These are phyloP conservation scores for Cephalopachus bancanus DNA, from an alignment of 2,797 vertebrate genomes.

Conservation along the genomic window DNA sequence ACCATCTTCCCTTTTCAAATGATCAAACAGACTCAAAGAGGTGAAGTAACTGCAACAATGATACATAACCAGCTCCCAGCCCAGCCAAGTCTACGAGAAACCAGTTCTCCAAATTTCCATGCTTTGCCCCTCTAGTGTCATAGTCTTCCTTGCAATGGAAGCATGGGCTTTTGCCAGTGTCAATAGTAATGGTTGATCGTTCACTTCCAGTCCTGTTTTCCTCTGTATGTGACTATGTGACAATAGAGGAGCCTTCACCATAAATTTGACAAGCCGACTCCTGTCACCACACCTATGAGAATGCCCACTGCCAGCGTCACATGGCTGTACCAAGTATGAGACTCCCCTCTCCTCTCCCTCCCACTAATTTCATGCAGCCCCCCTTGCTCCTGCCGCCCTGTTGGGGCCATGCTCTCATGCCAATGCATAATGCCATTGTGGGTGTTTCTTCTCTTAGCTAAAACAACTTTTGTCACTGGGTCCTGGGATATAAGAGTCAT, in stretches of 20 bases:
- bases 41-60: neutral
- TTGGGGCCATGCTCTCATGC: slow-evolving; percentile 78
- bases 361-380: slow-evolving; percentile 82
- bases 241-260: slow-evolving; percentile 67
- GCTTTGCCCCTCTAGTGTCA: neutral
- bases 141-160: slow-evolving; percentile 35
- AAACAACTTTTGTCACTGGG: slow-evolving; percentile 54
- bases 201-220: slow-evolving; percentile 66
- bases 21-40: slow-evolving; percentile 39
- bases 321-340: slow-evolving; percentile 80
- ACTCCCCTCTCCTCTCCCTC: slow-evolving; percentile 78
- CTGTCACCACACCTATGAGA: slow-evolving; percentile 80
- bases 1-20: neutral
- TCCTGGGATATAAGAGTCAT: neutral
- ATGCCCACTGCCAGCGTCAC: slow-evolving; percentile 76
- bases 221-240: slow-evolving; percentile 74
- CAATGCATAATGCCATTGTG: slow-evolving; percentile 76
- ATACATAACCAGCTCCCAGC: neutral
- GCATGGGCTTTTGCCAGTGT: neutral
- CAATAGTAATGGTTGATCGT: slow-evolving; percentile 2
- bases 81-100: neutral
- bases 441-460: slow-evolving; percentile 64
- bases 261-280: slow-evolving; percentile 82
- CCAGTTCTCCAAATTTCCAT: neutral
- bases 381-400: slow-evolving; percentile 76